phyloP scores from a whole-genome alignment of 2,797 vertebrate species.

The Prionace glauca region DNA sequence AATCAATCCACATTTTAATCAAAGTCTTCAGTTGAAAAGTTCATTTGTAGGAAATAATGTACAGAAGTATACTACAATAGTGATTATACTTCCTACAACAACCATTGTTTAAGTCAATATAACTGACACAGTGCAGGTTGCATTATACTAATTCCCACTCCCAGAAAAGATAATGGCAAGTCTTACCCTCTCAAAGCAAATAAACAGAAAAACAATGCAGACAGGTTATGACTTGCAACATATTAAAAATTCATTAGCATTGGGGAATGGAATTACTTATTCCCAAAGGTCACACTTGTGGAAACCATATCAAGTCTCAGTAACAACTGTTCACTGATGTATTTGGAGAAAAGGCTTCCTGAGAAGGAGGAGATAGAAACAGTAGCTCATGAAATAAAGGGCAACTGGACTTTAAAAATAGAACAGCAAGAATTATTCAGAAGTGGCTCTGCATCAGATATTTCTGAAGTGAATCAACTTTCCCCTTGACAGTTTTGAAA shows the following conservation, averaged over 20 bases:
- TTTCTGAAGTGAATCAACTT: neutral
- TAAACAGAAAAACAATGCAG: neutral
- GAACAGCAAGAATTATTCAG: neutral
- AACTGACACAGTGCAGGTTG: neutral
- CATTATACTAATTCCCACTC: neutral
- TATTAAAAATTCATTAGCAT: neutral
- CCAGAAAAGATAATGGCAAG: neutral
- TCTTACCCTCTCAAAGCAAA: neutral
- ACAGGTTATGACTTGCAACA: neutral
- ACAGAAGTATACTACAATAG: neutral
- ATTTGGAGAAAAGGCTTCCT: conserved; percentile 44
- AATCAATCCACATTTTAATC: neutral
- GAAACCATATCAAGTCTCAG: conserved; percentile 41
- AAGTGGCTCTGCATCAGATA: neutral
- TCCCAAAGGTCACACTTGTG: conserved; percentile 42
- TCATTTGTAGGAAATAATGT: neutral
- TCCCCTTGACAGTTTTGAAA: neutral
- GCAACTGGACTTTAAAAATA: conserved; percentile 37
- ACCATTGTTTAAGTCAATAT: neutral
- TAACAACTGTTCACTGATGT: conserved; percentile 43
- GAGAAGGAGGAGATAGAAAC: neutral
- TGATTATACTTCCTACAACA: neutral
- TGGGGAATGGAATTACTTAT: conserved; percentile 8
- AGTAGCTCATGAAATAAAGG: conserved; percentile 37
- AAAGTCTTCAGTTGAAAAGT: neutral